Percentiles rank a stretch among this genome's conserved stretches.
phyloP scores from a whole-genome alignment of 92 coral and sea anemone genomes.

The Metridium senile region DNA sequence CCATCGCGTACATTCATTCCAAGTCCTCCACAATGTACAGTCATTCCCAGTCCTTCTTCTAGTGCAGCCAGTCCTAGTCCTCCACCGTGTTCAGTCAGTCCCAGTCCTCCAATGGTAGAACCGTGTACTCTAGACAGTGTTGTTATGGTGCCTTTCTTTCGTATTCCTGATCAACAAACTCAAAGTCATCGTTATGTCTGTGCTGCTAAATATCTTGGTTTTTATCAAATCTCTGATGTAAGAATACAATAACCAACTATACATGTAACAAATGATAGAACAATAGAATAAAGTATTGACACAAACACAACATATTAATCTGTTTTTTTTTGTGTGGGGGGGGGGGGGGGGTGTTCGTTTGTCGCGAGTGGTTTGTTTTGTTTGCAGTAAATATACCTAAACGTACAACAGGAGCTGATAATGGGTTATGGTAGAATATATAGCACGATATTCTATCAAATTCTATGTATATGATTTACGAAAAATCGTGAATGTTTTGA shows the following conservation, averaged over 20 bases:
- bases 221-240: conserved; percentile 18
- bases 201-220: conserved; percentile 31
- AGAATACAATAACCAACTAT: neutral
- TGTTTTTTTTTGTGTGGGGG: no score
- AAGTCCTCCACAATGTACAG: neutral
- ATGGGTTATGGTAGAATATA: no score
- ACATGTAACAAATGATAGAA: no score
- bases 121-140: conserved; percentile 11
- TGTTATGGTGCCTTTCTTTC: conserved; percentile 37
- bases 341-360: no score
- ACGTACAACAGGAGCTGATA: no score
- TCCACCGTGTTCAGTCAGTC: neutral
- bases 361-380: no score
- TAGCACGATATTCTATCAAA: no score
- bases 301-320: no score
- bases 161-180: conserved; percentile 3
- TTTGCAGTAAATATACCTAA: no score
- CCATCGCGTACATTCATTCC: neutral
- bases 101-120: neutral
- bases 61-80: neutral
- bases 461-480: no score
- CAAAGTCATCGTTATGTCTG: conserved; percentile 18
- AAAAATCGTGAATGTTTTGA: no score
- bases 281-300: no score
- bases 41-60: neutral